Conservation (phyloP, 2,797 vertebrate genomes). For the Lagocephalus sceleratus region DNA sequence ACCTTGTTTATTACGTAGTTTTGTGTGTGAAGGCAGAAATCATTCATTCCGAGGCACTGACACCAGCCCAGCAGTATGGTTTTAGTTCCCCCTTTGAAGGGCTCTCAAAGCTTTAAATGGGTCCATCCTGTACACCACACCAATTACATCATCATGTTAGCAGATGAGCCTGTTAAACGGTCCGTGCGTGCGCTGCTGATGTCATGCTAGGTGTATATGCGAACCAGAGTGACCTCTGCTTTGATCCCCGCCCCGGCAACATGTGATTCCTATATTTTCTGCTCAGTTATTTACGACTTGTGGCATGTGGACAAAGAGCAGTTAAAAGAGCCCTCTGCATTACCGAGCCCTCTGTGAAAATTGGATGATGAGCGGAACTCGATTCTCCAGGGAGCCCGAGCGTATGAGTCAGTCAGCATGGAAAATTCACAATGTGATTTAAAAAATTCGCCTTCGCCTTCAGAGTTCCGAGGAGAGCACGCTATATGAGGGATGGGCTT, state of each 20-base stretch:
- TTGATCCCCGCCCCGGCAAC: constrained; percentile 67
- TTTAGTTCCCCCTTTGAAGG: constrained; percentile 37
- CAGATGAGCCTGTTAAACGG: constrained; percentile 67
- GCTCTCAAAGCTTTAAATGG: constrained; percentile 46
- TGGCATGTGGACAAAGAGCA: constrained; percentile 65
- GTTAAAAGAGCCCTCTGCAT: constrained; percentile 58
- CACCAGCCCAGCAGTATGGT: constrained; percentile 33
- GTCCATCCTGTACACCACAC: constrained; percentile 57
- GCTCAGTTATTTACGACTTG: constrained; percentile 70
- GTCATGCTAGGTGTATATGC: constrained; percentile 64
- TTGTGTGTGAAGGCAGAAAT: constrained; percentile 13
- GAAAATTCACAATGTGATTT: constrained; percentile 73
- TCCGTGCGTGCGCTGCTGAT: constrained; percentile 61
- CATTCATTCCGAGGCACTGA: constrained; percentile 15
- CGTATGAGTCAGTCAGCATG: constrained; percentile 73
- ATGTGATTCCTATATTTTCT: constrained; percentile 72
- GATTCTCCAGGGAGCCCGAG: constrained; percentile 66
- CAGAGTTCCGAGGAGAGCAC: constrained; percentile 65
- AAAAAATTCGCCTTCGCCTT: constrained; percentile 62
- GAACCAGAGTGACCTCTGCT: constrained; percentile 55
- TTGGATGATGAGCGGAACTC: constrained; percentile 63
- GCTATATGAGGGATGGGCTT: constrained; percentile 56
- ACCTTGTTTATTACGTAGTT: background rate
- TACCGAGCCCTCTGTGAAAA: constrained; percentile 59
- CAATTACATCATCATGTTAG: constrained; percentile 69